Evolutionary conservation across 2,797 vertebrate species (phyloP).

Genomic region (Sebastes nivosus): DNA sequence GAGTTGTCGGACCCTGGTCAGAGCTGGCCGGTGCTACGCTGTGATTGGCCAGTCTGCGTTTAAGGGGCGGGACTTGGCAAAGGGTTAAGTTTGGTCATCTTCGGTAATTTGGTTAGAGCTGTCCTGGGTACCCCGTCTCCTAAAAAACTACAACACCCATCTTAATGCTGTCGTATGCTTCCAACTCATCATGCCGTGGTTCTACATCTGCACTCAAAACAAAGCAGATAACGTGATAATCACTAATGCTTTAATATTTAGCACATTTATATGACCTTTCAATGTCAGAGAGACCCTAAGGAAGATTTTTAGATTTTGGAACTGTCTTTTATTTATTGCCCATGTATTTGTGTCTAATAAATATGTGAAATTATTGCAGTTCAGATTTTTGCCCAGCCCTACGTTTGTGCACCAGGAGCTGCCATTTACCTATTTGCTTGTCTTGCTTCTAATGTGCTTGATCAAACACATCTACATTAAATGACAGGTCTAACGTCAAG

Average conservation of each 20-base stretch:
- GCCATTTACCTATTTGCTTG: constrained; percentile 9
- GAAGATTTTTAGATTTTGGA: not conserved
- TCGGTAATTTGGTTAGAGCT: not conserved
- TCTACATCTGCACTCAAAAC: not conserved
- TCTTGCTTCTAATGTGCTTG: constrained; percentile 42
- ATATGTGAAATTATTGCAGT: not conserved
- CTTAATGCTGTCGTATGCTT: not conserved
- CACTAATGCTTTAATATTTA: not conserved
- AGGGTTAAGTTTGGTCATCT: not conserved
- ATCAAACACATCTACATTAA: constrained; percentile 59
- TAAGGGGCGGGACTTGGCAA: too few relatives aligned
- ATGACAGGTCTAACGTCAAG: constrained; percentile 48
- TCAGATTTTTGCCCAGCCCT: not conserved
- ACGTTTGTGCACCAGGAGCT: not conserved
- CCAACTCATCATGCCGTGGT: not conserved
- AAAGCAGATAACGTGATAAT: not conserved
- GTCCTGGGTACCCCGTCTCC: not conserved
- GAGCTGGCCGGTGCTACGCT: too few relatives aligned
- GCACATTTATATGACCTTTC: not conserved
- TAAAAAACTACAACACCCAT: not conserved
- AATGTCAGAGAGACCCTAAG: not conserved
- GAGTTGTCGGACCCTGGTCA: too few relatives aligned
- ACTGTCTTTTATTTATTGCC: not conserved
- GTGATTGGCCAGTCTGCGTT: too few relatives aligned
- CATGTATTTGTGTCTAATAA: not conserved